Percentiles rank a stretch among this genome's conserved stretches.
Conservation (phyloP, 64 coral and sea anemone genomes). For the Porites australiensis region DNA sequence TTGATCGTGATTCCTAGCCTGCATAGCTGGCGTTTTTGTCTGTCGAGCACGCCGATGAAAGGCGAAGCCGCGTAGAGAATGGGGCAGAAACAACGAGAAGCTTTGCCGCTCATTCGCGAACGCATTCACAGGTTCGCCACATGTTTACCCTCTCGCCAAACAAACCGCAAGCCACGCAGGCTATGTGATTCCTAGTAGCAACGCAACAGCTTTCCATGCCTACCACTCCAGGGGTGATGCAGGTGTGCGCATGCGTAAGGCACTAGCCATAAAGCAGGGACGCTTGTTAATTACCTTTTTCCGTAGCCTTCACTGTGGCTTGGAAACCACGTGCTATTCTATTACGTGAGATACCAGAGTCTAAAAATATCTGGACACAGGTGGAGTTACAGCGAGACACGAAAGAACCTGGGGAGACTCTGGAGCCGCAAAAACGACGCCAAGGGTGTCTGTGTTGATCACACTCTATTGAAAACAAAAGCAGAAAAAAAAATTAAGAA, state of each 20-base stretch:
- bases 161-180: too few species aligned
- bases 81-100: too few species aligned
- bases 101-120: too few species aligned
- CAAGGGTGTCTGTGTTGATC: slow-evolving; percentile 41
- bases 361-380: slow-evolving; percentile 58
- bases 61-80: too few species aligned
- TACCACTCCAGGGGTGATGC: too few species aligned
- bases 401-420: slow-evolving; percentile 59
- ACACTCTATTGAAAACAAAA: slow-evolving; percentile 54
- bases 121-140: too few species aligned
- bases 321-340: slow-evolving; percentile 71
- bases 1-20: too few species aligned
- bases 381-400: slow-evolving; percentile 63
- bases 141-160: too few species aligned
- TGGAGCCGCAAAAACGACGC: slow-evolving; percentile 52
- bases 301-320: slow-evolving; percentile 59
- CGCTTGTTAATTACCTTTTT: slow-evolving; percentile 44
- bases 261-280: neutral
- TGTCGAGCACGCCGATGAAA: too few species aligned
- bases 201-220: too few species aligned
- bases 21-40: too few species aligned
- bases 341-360: slow-evolving; percentile 47
- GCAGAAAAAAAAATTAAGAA: neutral
- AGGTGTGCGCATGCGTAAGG: neutral
- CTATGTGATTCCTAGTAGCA: too few species aligned